phyloP scores from a whole-genome alignment of 2,888 invertebrate species.

The Thymelicus sylvestris region DNA sequence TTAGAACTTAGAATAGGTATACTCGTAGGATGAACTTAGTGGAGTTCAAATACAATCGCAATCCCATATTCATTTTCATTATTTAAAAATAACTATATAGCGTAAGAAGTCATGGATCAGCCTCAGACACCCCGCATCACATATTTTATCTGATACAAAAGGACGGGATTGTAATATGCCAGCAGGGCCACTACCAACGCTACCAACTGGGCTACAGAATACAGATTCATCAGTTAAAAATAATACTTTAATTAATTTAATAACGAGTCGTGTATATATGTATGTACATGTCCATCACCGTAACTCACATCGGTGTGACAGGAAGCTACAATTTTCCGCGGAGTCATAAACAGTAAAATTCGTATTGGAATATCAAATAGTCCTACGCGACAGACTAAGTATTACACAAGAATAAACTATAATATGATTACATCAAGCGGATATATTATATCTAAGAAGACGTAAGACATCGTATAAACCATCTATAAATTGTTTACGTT shows the following conservation, averaged over 20 bases:
- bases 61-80: no score
- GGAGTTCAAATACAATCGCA: no score
- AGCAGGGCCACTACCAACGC: no score
- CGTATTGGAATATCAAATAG: constrained; percentile 26
- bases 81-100: no score
- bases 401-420: constrained; percentile 11
- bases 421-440: constrained; percentile 20
- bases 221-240: not conserved
- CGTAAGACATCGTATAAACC: not conserved
- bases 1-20: no score
- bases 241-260: not conserved
- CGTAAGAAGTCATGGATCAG: no score
- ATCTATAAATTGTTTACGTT: not conserved
- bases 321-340: constrained; percentile 23
- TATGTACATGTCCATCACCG: no score
- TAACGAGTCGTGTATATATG: not conserved
- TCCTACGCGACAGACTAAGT: constrained; percentile 8
- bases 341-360: constrained; percentile 27
- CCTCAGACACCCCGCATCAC: no score
- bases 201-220: no score
- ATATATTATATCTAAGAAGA: not conserved
- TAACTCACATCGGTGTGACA: not conserved
- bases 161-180: no score
- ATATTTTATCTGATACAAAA: no score
- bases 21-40: no score